Evolutionary conservation across 2,888 invertebrate species (phyloP), one percentile per base, ranked within the genome.

Genomic region (Xylocampa areola): DNA sequence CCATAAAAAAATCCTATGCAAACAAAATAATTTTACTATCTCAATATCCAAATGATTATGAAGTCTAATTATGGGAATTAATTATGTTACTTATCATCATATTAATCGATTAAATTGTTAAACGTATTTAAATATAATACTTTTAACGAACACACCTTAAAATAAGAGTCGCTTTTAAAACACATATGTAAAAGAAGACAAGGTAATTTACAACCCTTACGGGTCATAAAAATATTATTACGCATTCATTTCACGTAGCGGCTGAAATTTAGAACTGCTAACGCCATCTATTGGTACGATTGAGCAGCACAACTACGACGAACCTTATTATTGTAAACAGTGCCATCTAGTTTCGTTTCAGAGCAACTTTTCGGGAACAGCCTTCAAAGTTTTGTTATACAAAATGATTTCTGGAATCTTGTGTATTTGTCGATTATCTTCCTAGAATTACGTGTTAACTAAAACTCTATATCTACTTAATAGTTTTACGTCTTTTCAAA

Each of bases 211-310:
- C 55, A 44, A 36, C 51, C 47, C 47, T 30, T 49, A 33, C 7
- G 10, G n/a, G 29, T 61, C 69, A 51, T 69, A 57, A 69, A n/a
- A 62, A 67, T 45, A 49, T 67, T 63, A 45, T 49, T 25, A 39
- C 37, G 43, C 50, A 61, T 54, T 35, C 29, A 50, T 50, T 51
- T 19, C 36, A 68, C 54, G 43, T 43, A 0, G 36, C 4, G 27
- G 35, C 11, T 33, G 25, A 35, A 57, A 37, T 72, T 60, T 35
- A 11, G 13, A 35, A 58, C 84, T 21, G 30, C 55, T 80, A 73
- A 21, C 78, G 82, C 81, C 86, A 85, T 82, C 85, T 86, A 73
- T 58, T 30, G 50, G n/a, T 10, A 1, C 1, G 0, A 8, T 33
- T 25, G 10, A 3, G 21, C 3, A 61, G 10, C 6, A 41, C 3